Evolutionary conservation across 2,113 vertebrate genomes (phyloP).

Genomic region (Erythrocercus mccallii): DNA sequence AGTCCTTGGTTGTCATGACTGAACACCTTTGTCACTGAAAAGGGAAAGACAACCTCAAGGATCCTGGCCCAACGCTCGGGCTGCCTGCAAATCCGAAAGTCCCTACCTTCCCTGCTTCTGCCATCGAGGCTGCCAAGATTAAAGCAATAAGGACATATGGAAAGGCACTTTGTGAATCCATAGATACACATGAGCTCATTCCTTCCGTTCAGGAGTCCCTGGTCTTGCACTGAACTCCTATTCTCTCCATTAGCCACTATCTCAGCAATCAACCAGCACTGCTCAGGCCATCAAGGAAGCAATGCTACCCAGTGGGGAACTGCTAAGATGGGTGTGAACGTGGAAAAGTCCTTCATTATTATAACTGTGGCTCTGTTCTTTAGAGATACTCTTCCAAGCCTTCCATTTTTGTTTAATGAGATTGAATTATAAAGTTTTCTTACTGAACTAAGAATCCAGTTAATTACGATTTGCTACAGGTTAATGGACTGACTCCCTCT

Average conservation of each 20-base stretch:
- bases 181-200: neutral
- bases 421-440: neutral
- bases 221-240: neutral
- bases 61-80: rapidly evolving
- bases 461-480: neutral
- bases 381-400: neutral
- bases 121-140: neutral
- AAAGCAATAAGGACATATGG: neutral
- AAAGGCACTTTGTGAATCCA: neutral
- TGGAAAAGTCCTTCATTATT: neutral
- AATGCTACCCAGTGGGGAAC: neutral
- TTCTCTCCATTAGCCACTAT: neutral
- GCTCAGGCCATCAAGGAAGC: neutral
- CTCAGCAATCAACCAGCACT: neutral
- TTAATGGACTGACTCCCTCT: neutral
- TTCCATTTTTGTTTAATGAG: neutral
- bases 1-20: no score
- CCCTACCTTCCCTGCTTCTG: neutral
- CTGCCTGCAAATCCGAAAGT: neutral
- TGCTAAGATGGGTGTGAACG: no score
- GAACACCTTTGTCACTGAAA: neutral
- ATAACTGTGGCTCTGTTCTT: neutral
- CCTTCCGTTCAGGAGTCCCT: neutral
- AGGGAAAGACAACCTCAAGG: neutral
- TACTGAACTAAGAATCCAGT: neutral